A percentile compares a stretch with the other conserved stretches of the same genome.
Evolutionary conservation across 2,113 vertebrate species (phyloP).

Genomic region (Syrmaticus mikado): DNA sequence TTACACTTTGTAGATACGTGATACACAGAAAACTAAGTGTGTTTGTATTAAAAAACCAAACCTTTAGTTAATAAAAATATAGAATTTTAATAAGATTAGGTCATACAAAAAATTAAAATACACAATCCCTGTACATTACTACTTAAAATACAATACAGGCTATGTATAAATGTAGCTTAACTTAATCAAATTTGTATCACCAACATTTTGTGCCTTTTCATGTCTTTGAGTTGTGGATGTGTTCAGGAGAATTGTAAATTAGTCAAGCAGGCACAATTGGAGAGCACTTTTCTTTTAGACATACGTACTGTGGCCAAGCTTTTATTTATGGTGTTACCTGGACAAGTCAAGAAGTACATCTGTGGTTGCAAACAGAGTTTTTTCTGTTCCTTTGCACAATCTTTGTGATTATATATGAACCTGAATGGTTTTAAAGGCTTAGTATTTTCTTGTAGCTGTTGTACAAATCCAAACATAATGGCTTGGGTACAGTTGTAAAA

Average conservation of each 20-base stretch:
- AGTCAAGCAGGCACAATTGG: neutral
- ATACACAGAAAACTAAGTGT: neutral
- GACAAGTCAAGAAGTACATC: neutral
- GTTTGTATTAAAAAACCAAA: neutral
- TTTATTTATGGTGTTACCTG: neutral
- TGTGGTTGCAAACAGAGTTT: neutral
- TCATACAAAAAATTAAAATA: neutral
- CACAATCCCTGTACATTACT: neutral
- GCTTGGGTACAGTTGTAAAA: neutral
- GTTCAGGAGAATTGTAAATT: neutral
- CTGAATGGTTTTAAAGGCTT: neutral
- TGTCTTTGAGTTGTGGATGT: neutral
- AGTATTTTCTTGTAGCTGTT: neutral
- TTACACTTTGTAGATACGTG: neutral
- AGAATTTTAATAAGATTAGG: too few species aligned
- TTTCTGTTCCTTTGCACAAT: neutral
- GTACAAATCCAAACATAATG: neutral
- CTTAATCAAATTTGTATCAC: neutral
- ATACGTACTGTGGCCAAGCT: too few species aligned
- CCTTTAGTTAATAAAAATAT: too few species aligned
- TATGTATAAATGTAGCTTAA: neutral
- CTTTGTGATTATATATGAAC: neutral
- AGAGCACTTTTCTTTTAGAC: neutral
- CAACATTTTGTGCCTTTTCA: neutral
- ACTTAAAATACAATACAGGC: neutral